These are phyloP conservation scores for Drosophila sturtevanti DNA, from an alignment of 1,140 invertebrate genomes.

Conservation along the genomic window DNA sequence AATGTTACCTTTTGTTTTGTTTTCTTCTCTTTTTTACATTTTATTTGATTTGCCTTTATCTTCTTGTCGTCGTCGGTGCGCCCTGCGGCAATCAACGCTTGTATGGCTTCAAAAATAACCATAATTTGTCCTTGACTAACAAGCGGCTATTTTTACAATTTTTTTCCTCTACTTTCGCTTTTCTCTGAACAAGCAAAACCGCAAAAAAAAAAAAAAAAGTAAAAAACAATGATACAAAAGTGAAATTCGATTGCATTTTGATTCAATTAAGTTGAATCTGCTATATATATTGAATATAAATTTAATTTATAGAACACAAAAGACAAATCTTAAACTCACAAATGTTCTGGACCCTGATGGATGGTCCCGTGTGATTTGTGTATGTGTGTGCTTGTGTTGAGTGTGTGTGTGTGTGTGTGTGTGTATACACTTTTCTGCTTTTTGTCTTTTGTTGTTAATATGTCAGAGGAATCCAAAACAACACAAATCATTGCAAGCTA, in stretches of 20 bases:
- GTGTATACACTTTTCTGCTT: background rate
- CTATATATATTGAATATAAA: constrained; percentile 14
- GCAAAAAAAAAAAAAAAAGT: constrained; percentile 7
- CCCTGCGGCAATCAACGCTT: constrained; percentile 45
- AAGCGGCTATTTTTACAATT: constrained; percentile 58
- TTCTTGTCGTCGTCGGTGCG: constrained; percentile 17
- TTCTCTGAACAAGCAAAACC: background rate
- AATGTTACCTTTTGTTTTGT: constrained; percentile 37
- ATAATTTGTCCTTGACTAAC: constrained; percentile 70
- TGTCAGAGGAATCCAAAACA: constrained; percentile 28
- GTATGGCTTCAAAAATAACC: constrained; percentile 75
- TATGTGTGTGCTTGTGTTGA: constrained; percentile 26
- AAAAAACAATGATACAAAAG: constrained; percentile 25
- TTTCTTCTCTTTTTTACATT: constrained; percentile 16
- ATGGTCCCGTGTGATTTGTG: constrained; percentile 55
- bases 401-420: constrained; percentile 35
- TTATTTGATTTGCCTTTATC: constrained; percentile 10
- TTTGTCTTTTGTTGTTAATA: constrained; percentile 19
- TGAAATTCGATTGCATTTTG: constrained; percentile 47
- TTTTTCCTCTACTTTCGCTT: constrained; percentile 13
- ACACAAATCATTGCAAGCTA: constrained; percentile 41
- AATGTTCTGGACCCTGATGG: constrained; percentile 66
- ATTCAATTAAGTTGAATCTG: constrained; percentile 12
- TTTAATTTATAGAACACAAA: constrained; percentile 44
- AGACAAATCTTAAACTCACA: constrained; percentile 37